These are phyloP conservation scores for Patella ulyssiponensis DNA, from an alignment of 2,888 invertebrate species.

Conservation along the genomic window DNA sequence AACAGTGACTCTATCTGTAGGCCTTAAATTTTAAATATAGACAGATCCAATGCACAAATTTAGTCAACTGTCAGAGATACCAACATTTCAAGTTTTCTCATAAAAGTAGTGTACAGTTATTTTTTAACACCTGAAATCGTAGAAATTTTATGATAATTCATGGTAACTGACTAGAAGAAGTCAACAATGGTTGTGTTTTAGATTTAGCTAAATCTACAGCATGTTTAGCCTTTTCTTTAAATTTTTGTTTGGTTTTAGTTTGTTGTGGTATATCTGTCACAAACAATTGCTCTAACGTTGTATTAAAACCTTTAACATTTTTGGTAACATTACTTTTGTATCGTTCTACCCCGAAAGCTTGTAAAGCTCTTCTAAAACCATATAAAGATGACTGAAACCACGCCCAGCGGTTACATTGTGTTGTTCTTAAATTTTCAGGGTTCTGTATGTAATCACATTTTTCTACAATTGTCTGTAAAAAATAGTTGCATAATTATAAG, in stretches of 20 bases:
- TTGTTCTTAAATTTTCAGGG: slow-evolving; percentile 81
- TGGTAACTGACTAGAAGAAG: no score
- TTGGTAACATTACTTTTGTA: slow-evolving; percentile 89
- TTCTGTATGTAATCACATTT: slow-evolving; percentile 87
- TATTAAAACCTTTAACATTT: slow-evolving; percentile 88
- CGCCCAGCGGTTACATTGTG: slow-evolving; percentile 85
- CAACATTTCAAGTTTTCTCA: no score
- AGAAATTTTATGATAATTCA: no score
- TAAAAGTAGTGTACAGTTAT: no score
- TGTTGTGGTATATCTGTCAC: slow-evolving; percentile 32
- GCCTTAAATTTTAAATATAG: no score
- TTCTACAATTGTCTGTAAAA: slow-evolving; percentile 86
- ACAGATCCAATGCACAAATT: no score
- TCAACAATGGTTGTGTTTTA: slow-evolving; percentile 27
- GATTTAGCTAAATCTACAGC: slow-evolving; percentile 84
- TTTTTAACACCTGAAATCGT: no score
- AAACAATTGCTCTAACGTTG: slow-evolving; percentile 77
- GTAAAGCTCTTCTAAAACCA: slow-evolving; percentile 89
- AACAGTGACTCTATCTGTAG: no score
- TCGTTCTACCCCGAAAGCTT: slow-evolving; percentile 90
- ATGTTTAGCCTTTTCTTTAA: slow-evolving; percentile 86
- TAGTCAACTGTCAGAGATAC: no score
- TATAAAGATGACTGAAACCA: slow-evolving; percentile 92
- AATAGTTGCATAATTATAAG: slow-evolving; percentile 14
- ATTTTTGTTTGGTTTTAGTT: slow-evolving; percentile 73